Evolutionary conservation across 2,797 vertebrate species (phyloP).

Genomic region (Heliangelus exortis): DNA sequence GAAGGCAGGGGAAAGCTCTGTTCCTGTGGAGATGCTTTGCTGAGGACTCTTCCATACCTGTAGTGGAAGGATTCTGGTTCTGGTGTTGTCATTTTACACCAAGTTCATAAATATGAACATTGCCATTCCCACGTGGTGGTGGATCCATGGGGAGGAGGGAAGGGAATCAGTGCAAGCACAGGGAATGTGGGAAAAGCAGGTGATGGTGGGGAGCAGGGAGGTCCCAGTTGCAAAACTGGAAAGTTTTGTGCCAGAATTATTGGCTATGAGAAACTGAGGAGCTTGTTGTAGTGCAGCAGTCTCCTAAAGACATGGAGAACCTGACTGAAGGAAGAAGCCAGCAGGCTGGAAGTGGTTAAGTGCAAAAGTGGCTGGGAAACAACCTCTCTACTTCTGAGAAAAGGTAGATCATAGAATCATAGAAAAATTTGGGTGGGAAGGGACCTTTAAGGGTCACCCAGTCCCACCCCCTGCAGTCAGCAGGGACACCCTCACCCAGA

Average conservation of each 20-base stretch:
- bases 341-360: background rate
- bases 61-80: background rate
- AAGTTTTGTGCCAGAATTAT: background rate
- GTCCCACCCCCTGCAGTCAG: too few relatives aligned
- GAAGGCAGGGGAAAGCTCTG: background rate
- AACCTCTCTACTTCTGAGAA: background rate
- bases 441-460: too few relatives aligned
- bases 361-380: background rate
- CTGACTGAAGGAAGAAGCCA: background rate
- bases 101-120: too few relatives aligned
- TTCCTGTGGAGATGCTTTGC: background rate
- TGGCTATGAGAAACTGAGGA: background rate
- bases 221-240: background rate
- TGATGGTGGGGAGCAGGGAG: background rate
- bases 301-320: background rate
- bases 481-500: too few relatives aligned
- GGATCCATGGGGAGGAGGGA: background rate
- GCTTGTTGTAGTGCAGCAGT: background rate
- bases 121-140: background rate
- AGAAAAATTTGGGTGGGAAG: too few relatives aligned
- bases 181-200: background rate
- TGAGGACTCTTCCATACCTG: background rate
- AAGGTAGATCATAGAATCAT: background rate
- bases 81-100: background rate
- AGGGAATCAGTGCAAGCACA: background rate